Percentiles rank a stretch among this genome's conserved stretches.
Evolutionary conservation across 2,113 vertebrate genomes (phyloP).

Genomic region (Zingel zingel): DNA sequence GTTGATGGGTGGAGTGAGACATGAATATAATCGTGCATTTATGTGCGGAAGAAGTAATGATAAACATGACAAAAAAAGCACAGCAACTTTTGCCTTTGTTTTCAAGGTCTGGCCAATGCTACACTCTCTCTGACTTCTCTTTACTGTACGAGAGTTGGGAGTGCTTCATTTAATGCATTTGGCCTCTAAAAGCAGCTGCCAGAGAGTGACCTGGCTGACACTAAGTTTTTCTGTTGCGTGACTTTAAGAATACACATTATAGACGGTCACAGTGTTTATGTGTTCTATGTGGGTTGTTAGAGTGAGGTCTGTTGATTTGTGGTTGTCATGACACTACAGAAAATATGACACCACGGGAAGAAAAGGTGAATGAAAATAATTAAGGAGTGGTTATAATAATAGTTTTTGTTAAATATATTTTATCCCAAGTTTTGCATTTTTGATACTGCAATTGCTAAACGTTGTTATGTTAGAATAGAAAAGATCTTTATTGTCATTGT

Average conservation of each 20-base stretch:
- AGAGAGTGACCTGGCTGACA: background rate
- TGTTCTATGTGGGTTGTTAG: background rate
- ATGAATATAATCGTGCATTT: background rate
- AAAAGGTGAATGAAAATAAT: background rate
- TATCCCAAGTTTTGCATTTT: background rate
- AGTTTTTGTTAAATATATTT: background rate
- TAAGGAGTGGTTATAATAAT: background rate
- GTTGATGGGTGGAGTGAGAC: background rate
- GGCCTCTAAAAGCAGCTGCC: constrained; percentile 26
- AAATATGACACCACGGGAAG: background rate
- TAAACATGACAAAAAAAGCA: background rate
- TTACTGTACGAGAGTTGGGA: constrained; percentile 2
- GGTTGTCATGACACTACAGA: constrained; percentile 1
- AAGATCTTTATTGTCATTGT: no score
- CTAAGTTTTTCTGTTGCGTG: constrained; percentile 12
- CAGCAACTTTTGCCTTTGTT: background rate
- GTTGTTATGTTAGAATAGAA: no score
- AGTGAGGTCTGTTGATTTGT: background rate
- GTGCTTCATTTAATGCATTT: constrained; percentile 13
- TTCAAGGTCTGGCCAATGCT: constrained; percentile 1
- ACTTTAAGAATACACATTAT: background rate
- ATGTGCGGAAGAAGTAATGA: background rate
- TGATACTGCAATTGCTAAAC: background rate
- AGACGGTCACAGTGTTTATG: background rate
- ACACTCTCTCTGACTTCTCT: constrained; percentile 1